Percentiles rank a stretch among this genome's conserved stretches.
Evolutionary conservation across 37 sponge, comb jelly and placozoan species (phyloP).

Genomic region (Aplysina aerophoba): DNA sequence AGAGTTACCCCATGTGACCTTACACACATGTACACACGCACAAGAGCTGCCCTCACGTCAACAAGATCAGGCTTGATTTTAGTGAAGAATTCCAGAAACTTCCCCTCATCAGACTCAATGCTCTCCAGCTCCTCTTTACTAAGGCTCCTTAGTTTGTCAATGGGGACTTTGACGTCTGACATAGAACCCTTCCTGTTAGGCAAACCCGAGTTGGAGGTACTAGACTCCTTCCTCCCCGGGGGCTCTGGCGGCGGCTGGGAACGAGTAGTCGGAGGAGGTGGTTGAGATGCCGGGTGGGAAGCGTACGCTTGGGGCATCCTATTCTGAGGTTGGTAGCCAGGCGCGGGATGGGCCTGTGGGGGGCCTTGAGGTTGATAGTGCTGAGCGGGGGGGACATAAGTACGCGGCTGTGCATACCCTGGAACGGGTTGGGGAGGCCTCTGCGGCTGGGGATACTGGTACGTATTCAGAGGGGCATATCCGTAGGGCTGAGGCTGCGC

Average conservation of each 20-base stretch:
- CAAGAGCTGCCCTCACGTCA: not conserved
- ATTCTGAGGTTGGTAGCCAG: not conserved
- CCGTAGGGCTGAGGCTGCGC: too few species aligned
- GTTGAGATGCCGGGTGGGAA: not conserved
- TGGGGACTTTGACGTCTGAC: not conserved
- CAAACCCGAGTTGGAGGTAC: not conserved
- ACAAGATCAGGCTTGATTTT: not conserved
- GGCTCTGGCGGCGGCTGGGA: not conserved
- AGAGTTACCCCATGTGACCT: too few species aligned
- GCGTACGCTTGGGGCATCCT: not conserved
- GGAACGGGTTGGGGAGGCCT: too few species aligned
- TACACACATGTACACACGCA: too few species aligned
- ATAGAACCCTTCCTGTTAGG: not conserved
- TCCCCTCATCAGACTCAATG: not conserved
- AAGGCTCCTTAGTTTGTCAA: not conserved
- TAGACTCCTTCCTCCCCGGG: too few species aligned
- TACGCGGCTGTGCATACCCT: not conserved
- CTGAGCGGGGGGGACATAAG: not conserved
- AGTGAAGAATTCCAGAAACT: constrained; percentile 3
- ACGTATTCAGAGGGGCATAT: too few species aligned
- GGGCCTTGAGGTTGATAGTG: not conserved
- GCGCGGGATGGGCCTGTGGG: not conserved
- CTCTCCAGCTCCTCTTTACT: not conserved
- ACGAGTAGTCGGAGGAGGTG: not conserved
- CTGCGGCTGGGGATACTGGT: too few species aligned